Base-by-base conservation (phyloP, 2,888 invertebrate genomes). In the Noctua janthina region DNA sequence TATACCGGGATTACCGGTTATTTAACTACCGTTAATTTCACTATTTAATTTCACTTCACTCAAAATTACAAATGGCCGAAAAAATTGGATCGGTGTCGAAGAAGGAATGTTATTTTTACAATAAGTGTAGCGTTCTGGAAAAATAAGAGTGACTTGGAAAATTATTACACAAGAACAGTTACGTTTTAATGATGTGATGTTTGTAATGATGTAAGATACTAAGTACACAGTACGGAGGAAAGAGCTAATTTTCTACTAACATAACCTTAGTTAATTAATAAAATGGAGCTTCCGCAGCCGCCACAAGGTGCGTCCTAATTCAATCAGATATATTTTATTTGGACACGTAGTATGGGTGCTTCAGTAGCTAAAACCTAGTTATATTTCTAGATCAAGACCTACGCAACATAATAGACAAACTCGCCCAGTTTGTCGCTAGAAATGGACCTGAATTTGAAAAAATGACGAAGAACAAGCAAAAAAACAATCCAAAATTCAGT, bases 391-490 rank as follows among this genome's bases (percentile, higher is more conserved):
- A 99, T 97, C 98, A 98, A 93, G 99, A 99, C 94, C 98, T 99
- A 92, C 98, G 99, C 93, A 99, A 99, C 97, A 99, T 99, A 93
- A 99, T 99, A 93, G 99, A 99, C 97, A 99, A 99, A 97, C 97
- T 99, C 91, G 99, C 99, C 23, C 99, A 99, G 96, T 99, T 99
- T 97, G 99, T 99, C 89, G 99, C 99, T 82, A 97, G 99, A 96
- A 99, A 99, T 98, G 99, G 99, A 76, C 99, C 99, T n/a, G 99
- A 99, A 95, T 99, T 99, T 96, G 99, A 99, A 97, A 98, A 99
- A 96, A 99, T 99, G 98, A 99, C 99, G 83, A 99, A 99, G 97
- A 99, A 99, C 93, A 99, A 99, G 96, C 99, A 99, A 96, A 99
- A 99, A 96, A 99, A 99, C 94, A 99, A 99, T 96, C 99, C 99